phyloP scores from a whole-genome alignment of 1,140 invertebrate species.

The Drosophila orosa region DNA sequence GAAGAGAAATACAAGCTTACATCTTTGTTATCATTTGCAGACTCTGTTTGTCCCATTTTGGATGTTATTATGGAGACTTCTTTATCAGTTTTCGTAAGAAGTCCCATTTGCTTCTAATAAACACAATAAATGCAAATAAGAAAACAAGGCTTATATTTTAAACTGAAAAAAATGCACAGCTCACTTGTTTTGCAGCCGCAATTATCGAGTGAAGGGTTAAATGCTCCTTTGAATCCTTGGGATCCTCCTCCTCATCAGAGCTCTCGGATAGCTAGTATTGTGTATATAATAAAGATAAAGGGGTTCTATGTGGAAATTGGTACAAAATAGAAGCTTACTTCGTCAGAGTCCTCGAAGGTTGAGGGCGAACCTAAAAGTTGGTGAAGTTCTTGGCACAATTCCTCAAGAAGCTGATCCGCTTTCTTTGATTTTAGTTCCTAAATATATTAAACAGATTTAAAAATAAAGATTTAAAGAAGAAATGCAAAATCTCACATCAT shows the following conservation, averaged over 20 bases:
- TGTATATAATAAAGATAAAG: not conserved
- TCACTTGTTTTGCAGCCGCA: too few species aligned
- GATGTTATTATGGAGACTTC: too few species aligned
- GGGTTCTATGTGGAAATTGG: not conserved
- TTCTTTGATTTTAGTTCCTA: not conserved
- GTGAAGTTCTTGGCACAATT: not conserved
- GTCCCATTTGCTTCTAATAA: not conserved
- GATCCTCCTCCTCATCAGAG: not conserved
- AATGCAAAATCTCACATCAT: not conserved
- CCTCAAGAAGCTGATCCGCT: not conserved
- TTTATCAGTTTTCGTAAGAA: not conserved
- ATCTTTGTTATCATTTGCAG: not conserved
- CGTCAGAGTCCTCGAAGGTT: not conserved
- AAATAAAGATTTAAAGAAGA: not conserved
- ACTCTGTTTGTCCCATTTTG: too few species aligned
- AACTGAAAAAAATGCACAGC: not conserved
- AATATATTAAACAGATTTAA: not conserved
- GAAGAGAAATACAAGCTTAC: not conserved
- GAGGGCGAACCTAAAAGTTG: not conserved
- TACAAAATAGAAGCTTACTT: not conserved
- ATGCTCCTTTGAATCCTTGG: too few species aligned
- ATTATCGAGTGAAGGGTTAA: too few species aligned
- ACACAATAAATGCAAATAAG: not conserved
- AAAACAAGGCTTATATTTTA: not conserved
- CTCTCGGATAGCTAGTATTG: not conserved